These are phyloP conservation scores for Drosophila paramelanica DNA, from an alignment of 2,888 invertebrate genomes.

Conservation along the genomic window DNA sequence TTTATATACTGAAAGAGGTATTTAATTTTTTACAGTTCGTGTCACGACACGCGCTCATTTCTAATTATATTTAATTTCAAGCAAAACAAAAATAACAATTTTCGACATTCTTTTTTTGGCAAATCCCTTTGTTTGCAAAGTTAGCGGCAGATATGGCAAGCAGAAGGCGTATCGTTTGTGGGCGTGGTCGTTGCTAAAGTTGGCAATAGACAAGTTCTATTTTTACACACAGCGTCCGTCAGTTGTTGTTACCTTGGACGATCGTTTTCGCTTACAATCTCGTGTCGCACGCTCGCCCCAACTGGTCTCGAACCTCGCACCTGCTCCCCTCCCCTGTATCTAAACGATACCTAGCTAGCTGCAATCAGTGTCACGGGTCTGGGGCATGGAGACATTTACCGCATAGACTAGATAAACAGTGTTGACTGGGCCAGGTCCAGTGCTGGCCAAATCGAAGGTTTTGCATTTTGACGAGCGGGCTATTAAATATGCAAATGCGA, in stretches of 20 bases:
- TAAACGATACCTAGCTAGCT: not conserved
- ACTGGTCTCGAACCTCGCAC: not conserved
- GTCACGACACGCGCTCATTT: conserved; percentile 2
- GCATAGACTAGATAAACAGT: conserved; percentile 9
- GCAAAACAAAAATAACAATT: not conserved
- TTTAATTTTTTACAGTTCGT: too few relatives aligned
- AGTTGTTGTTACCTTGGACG: conserved; percentile 58
- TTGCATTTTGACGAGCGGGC: conserved; percentile 6
- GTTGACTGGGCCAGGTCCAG: not conserved
- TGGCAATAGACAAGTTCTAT: not conserved
- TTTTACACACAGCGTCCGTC: conserved; percentile 20
- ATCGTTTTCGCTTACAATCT: conserved; percentile 69
- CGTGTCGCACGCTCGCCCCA: conserved; percentile 41
- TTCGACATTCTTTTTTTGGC: not conserved
- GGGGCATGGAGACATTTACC: conserved; percentile 1
- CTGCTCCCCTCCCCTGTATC: not conserved
- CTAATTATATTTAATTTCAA: not conserved
- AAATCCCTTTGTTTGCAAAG: not conserved
- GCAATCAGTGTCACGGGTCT: not conserved
- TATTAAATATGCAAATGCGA: conserved; percentile 8
- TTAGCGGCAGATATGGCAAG: too few relatives aligned
- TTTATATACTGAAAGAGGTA: too few relatives aligned
- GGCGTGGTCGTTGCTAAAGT: not conserved
- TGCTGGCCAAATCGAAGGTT: not conserved
- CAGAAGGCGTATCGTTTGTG: not conserved